Evolutionary conservation across 2,113 vertebrate genomes (phyloP).

Genomic region (Boleophthalmus pectinirostris): DNA sequence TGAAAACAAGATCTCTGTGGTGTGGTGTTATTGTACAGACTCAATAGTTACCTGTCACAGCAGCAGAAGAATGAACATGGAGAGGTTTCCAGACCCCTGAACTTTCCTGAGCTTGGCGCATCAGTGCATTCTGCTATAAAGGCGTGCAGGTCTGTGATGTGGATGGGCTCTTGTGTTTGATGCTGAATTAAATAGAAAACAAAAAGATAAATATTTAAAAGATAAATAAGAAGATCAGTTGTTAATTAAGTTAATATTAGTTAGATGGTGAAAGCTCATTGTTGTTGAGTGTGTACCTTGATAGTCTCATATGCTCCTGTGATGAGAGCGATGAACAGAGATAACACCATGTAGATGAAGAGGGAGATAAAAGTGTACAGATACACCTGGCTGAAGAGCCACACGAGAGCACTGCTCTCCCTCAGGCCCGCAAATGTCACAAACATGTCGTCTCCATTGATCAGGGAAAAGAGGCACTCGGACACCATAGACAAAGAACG

Average conservation of each 20-base stretch:
- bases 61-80: constrained; percentile 90
- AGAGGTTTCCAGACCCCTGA: constrained; percentile 80
- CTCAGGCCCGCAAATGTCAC: constrained; percentile 77
- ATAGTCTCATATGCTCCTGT: constrained; percentile 94
- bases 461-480: constrained; percentile 88
- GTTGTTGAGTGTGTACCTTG: constrained; percentile 77
- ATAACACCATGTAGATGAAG: constrained; percentile 98
- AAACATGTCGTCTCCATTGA: constrained; percentile 81
- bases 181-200: constrained; percentile 73
- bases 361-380: constrained; percentile 96
- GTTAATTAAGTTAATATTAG: too few relatives aligned
- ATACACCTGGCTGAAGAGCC: constrained; percentile 88
- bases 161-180: constrained; percentile 78
- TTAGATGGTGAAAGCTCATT: too few relatives aligned
- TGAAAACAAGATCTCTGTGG: not conserved
- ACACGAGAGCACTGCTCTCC: constrained; percentile 73
- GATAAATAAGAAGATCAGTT: too few relatives aligned
- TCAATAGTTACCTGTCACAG: constrained; percentile 80
- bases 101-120: constrained; percentile 86
- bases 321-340: constrained; percentile 96
- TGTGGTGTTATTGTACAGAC: not conserved
- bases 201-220: not conserved
- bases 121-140: constrained; percentile 91
- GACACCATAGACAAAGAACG: constrained; percentile 93
- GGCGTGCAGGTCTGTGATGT: constrained; percentile 85